phyloP scores from a whole-genome alignment of 2,113 vertebrate species.

The Platichthys flesus region DNA sequence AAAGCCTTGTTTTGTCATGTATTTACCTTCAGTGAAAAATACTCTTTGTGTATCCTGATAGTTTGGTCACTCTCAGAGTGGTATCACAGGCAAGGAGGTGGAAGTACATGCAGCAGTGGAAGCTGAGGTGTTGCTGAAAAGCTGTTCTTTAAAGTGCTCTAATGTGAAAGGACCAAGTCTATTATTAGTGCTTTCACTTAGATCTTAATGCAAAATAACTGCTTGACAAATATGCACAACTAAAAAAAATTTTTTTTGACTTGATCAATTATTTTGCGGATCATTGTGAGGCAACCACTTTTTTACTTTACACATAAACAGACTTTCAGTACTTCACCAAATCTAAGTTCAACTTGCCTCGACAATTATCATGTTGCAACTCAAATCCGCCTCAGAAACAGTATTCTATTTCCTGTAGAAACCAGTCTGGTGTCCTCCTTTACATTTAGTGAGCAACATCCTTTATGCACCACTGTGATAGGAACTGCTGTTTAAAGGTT shows the following conservation, averaged over 20 bases:
- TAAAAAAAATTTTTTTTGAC: no score
- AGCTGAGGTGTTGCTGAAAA: conserved; percentile 15
- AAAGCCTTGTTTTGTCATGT: neutral
- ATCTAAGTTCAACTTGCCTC: neutral
- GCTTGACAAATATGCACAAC: no score
- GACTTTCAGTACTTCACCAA: neutral
- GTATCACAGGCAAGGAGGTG: conserved; percentile 15
- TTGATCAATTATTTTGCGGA: no score
- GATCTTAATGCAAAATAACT: no score
- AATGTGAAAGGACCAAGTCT: no score
- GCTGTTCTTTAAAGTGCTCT: conserved; percentile 7
- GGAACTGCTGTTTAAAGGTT: conserved; percentile 38
- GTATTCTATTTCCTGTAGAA: neutral
- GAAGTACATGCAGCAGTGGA: conserved; percentile 20
- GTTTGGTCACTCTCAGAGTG: conserved; percentile 7
- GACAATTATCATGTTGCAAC: neutral
- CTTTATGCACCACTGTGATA: conserved; percentile 32
- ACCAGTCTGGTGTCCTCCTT: neutral
- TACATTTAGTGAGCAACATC: conserved; percentile 15
- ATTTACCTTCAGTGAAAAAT: no score
- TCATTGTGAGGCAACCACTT: no score
- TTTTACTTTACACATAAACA: no score
- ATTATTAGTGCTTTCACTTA: no score
- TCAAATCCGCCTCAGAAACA: neutral
- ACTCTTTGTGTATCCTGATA: conserved; percentile 12